These are phyloP conservation scores for Mimumesa dahlbomi DNA, from an alignment of 2,888 invertebrate species.

Conservation along the genomic window DNA sequence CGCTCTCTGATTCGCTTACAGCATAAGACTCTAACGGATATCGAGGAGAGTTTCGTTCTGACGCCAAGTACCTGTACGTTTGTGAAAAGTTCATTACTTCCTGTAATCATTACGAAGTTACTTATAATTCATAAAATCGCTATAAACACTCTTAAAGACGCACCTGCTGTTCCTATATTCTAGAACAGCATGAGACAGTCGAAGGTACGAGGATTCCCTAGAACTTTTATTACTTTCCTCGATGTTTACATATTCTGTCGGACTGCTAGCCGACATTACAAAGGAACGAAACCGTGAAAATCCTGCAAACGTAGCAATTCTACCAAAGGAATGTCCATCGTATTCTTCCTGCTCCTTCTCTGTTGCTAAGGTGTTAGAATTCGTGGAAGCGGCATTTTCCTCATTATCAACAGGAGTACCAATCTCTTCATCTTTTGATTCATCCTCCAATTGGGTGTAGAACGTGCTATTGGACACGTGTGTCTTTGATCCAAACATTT, in stretches of 20 bases:
- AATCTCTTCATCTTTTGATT: conserved; percentile 56
- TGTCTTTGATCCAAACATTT: conserved; percentile 77
- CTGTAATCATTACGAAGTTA: too few species aligned
- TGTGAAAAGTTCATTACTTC: too few species aligned
- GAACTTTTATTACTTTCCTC: conserved; percentile 68
- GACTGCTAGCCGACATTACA: conserved; percentile 74
- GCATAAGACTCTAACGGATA: conserved; percentile 76
- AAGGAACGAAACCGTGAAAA: conserved; percentile 77
- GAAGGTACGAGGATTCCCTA: conserved; percentile 71
- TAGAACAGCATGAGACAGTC: conserved; percentile 76
- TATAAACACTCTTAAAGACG: too few species aligned
- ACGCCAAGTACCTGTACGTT: conserved; percentile 69
- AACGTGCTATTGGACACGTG: conserved; percentile 74
- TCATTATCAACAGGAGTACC: conserved; percentile 54
- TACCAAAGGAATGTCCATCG: conserved; percentile 74
- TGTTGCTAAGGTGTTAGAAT: conserved; percentile 69
- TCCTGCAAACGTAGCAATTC: conserved; percentile 75
- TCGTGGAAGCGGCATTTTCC: conserved; percentile 74
- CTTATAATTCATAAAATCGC: too few species aligned
- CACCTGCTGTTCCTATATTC: conserved; percentile 78
- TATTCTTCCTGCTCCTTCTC: conserved; percentile 68
- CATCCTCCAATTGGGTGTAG: conserved; percentile 73
- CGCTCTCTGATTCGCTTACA: conserved; percentile 81
- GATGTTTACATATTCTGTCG: conserved; percentile 65
- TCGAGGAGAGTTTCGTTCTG: conserved; percentile 72